These are phyloP conservation scores for Xyliphius kryptos DNA, from an alignment of 2,113 vertebrate species.

Conservation along the genomic window DNA sequence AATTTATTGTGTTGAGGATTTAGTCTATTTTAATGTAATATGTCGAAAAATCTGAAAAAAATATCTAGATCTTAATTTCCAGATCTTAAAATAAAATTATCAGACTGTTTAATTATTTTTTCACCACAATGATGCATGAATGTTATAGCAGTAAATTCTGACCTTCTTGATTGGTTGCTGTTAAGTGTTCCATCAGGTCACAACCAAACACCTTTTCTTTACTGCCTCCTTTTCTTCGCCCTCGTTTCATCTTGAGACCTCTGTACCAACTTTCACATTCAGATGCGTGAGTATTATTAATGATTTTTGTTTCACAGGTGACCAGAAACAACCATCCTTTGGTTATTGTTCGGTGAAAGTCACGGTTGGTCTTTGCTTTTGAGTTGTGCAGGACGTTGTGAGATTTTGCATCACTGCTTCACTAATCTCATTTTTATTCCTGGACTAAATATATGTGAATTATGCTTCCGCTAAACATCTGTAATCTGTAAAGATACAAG, in stretches of 20 bases:
- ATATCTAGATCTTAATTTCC: no score
- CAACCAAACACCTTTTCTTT: conserved; percentile 89
- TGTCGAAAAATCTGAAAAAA: no score
- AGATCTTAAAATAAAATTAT: no score
- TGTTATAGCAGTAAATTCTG: conserved; percentile 45
- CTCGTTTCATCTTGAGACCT: conserved; percentile 70
- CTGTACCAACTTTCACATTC: conserved; percentile 47
- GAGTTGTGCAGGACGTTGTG: neutral
- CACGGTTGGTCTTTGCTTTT: conserved; percentile 20
- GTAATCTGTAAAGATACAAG: neutral
- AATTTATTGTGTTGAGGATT: no score
- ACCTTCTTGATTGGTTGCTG: conserved; percentile 74
- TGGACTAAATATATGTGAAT: neutral
- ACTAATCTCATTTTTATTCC: neutral
- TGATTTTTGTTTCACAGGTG: conserved; percentile 3
- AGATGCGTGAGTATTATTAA: conserved; percentile 20
- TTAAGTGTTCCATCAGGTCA: conserved; percentile 78
- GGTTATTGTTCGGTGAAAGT: conserved; percentile 28
- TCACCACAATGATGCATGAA: no score
- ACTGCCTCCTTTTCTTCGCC: conserved; percentile 68
- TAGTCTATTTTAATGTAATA: no score
- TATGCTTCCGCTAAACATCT: neutral
- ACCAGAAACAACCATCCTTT: neutral
- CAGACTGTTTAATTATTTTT: no score
- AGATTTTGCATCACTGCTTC: conserved; percentile 13